Percentiles rank a stretch among this genome's conserved stretches.
These are phyloP conservation scores for Oriolus oriolus DNA, from an alignment of 2,113 vertebrate species.

Conservation along the genomic window DNA sequence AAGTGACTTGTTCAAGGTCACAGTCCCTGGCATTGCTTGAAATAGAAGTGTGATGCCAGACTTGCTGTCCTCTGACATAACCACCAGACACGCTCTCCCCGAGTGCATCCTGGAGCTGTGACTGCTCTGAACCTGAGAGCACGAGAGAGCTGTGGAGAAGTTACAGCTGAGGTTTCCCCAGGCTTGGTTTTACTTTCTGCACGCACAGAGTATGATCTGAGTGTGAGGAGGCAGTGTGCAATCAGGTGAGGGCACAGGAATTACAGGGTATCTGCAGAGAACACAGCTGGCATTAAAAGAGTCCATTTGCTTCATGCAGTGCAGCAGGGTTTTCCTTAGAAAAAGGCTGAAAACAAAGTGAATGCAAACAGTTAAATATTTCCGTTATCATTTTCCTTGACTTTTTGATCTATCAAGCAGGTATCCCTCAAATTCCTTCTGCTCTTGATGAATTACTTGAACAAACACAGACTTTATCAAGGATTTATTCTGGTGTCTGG, in stretches of 20 bases:
- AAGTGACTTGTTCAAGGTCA: conserved; percentile 24
- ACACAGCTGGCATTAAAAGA: fast-evolving
- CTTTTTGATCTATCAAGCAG: not conserved
- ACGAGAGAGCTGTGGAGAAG: not conserved
- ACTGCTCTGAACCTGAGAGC: not conserved
- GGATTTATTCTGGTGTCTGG: not conserved
- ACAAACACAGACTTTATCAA: not conserved
- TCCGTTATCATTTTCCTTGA: not conserved
- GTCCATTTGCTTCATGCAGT: not conserved
- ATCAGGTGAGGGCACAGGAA: not conserved
- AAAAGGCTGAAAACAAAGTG: not conserved
- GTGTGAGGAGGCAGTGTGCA: not conserved
- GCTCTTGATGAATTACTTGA: not conserved
- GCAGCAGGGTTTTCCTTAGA: not conserved
- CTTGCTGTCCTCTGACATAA: conserved; percentile 2
- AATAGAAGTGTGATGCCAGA: not conserved
- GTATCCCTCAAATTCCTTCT: conserved; percentile 1
- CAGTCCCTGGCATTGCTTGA: not conserved
- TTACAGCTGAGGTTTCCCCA: fast-evolving
- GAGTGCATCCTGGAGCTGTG: not conserved
- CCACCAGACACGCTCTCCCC: not conserved
- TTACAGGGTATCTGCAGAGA: not conserved
- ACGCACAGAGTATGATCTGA: not conserved
- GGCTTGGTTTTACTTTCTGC: not conserved
- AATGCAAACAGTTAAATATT: not conserved